A percentile compares a stretch with the other conserved stretches of the same genome.
phyloP scores from a whole-genome alignment of 2,888 invertebrate genomes.

The Stramonita haemastoma region DNA sequence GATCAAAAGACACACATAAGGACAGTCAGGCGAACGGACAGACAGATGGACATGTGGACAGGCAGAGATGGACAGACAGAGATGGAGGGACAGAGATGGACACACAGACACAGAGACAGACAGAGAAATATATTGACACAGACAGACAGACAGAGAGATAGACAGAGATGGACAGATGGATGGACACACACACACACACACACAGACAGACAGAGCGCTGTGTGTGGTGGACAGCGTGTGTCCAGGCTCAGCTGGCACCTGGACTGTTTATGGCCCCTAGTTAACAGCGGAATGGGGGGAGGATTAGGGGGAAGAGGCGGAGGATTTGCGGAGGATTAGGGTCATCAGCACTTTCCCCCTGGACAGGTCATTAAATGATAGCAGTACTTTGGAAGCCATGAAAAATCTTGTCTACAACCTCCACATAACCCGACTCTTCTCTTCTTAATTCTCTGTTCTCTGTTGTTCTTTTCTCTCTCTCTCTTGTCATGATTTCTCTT shows the following conservation, averaged over 20 bases:
- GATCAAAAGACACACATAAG: neutral
- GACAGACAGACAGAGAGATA: neutral
- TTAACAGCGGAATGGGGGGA: no score
- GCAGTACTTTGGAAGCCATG: no score
- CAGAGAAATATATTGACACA: no score
- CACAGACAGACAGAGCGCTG: neutral
- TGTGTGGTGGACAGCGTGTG: no score
- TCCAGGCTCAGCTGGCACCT: no score
- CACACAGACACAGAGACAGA: neutral
- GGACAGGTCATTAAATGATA: no score
- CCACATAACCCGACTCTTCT: neutral
- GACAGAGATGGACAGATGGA: neutral
- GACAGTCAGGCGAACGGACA: no score
- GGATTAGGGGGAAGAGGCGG: neutral
- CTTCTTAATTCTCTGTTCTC: neutral
- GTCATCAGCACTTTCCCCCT: neutral
- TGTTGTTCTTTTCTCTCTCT: neutral
- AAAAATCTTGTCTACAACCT: neutral
- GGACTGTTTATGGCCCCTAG: no score
- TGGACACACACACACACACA: no score
- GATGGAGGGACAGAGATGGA: neutral
- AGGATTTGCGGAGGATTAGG: neutral
- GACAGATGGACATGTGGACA: neutral
- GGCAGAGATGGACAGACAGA: neutral
- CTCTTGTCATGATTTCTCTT: neutral